Evolutionary conservation across 1,140 invertebrate genomes (phyloP).

Genomic region (Lamellibrachia luymesi): DNA sequence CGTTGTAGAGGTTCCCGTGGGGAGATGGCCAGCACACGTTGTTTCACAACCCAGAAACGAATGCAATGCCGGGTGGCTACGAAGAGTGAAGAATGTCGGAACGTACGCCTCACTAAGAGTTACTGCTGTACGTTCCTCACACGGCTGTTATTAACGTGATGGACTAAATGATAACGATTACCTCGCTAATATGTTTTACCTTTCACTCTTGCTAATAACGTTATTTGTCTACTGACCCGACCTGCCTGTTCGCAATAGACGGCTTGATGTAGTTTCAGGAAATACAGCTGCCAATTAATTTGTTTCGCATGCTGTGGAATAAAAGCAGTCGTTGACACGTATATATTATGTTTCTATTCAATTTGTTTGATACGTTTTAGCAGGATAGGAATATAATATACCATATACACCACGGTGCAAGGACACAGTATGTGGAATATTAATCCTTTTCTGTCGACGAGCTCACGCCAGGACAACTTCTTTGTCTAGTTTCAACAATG

Average conservation of each 20-base stretch:
- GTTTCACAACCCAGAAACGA: slow-evolving; percentile 81
- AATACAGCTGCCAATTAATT: neutral
- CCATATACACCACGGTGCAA: no score
- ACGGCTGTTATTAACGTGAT: neutral
- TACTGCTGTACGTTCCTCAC: neutral
- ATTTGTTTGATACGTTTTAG: neutral
- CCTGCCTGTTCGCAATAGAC: no score
- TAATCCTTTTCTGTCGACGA: no score
- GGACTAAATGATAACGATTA: no score
- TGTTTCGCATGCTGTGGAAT: neutral
- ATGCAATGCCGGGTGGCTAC: slow-evolving; percentile 79
- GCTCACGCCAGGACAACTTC: no score
- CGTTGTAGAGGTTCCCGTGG: slow-evolving; percentile 75
- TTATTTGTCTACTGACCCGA: neutral
- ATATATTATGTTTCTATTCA: neutral
- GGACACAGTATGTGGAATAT: no score
- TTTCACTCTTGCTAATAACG: no score
- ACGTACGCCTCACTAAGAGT: neutral
- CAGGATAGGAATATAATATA: no score
- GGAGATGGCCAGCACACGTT: slow-evolving; percentile 80
- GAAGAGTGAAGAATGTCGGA: slow-evolving; percentile 57
- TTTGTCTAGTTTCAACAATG: no score
- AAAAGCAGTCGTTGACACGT: neutral
- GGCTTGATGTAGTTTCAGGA: no score
- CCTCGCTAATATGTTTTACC: no score